These are phyloP conservation scores for Phacellophora camtschatica DNA, from an alignment of 30 jellyfish, hydroid and myxozoan genomes.

Conservation along the genomic window DNA sequence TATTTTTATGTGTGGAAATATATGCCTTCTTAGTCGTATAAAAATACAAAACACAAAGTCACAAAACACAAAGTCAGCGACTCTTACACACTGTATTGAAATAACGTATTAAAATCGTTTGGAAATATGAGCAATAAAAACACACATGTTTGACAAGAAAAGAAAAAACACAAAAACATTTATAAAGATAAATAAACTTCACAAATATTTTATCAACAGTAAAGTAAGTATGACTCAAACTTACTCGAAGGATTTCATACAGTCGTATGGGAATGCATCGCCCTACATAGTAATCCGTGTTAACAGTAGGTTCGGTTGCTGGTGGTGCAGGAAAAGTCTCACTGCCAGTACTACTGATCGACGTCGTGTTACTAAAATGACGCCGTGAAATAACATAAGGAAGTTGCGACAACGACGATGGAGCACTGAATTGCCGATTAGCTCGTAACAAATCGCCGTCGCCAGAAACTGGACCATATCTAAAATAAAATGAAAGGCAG, in stretches of 20 bases:
- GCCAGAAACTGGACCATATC: slow-evolving; percentile 11
- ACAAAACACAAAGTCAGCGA: too few relatives aligned
- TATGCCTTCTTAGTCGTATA: too few relatives aligned
- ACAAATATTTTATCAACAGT: too few relatives aligned
- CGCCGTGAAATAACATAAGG: slow-evolving; percentile 61
- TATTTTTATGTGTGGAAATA: too few relatives aligned
- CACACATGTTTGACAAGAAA: too few relatives aligned
- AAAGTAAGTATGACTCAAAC: too few relatives aligned
- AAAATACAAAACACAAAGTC: too few relatives aligned
- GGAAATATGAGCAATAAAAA: too few relatives aligned
- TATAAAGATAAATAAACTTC: too few relatives aligned
- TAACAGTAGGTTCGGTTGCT: slow-evolving; percentile 47
- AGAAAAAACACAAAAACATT: too few relatives aligned
- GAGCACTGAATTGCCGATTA: slow-evolving; percentile 53
- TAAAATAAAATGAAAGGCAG: neutral
- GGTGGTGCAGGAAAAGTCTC: slow-evolving; percentile 50
- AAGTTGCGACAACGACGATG: slow-evolving; percentile 44
- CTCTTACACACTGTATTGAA: too few relatives aligned
- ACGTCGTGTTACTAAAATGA: slow-evolving; percentile 60
- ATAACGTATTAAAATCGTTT: too few relatives aligned
- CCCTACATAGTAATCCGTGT: slow-evolving; percentile 84
- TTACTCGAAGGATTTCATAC: slow-evolving; percentile 85
- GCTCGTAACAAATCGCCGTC: slow-evolving; percentile 37
- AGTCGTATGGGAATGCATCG: slow-evolving; percentile 81
- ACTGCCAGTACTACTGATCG: slow-evolving; percentile 76